A percentile compares a stretch with the other conserved stretches of the same genome.
phyloP scores from a whole-genome alignment of 2,888 invertebrate genomes.

The Aromia moschata region DNA sequence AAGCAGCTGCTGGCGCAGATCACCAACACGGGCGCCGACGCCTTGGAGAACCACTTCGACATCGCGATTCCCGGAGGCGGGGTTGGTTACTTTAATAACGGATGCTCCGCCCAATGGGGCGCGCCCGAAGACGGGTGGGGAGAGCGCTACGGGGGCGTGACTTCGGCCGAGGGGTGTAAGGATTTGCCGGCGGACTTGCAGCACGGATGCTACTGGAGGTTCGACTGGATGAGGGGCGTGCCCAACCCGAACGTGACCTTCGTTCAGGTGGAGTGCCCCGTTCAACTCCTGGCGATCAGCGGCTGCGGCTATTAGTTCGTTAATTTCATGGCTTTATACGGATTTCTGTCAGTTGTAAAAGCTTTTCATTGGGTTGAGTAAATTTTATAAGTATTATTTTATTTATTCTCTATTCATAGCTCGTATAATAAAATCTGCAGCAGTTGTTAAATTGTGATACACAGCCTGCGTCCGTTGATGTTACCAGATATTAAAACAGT shows the following conservation, averaged over 20 bases:
- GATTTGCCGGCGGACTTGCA: conserved; percentile 35
- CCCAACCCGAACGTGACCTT: conserved; percentile 37
- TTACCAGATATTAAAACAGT: too few relatives aligned
- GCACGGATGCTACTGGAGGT: conserved; percentile 37
- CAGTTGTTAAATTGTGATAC: too few relatives aligned
- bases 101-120: conserved; percentile 40
- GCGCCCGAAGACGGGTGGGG: conserved; percentile 40
- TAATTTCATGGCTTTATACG: too few relatives aligned
- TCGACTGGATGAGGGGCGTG: conserved; percentile 38
- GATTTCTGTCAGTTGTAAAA: too few relatives aligned
- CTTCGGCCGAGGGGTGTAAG: conserved; percentile 31
- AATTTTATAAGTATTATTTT: too few relatives aligned
- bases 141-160: conserved; percentile 38
- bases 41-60: conserved; percentile 42
- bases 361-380: too few relatives aligned
- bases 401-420: too few relatives aligned
- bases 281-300: conserved; percentile 29
- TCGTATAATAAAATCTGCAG: too few relatives aligned
- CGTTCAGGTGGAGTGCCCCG: conserved; percentile 38
- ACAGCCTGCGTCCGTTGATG: too few relatives aligned
- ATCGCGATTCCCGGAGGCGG: conserved; percentile 44
- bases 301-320: too few relatives aligned
- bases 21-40: conserved; percentile 40
- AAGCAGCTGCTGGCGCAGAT: conserved; percentile 37
- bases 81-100: conserved; percentile 38